Conservation (phyloP, 2,888 invertebrate genomes). For the Lissonota sp. region DNA sequence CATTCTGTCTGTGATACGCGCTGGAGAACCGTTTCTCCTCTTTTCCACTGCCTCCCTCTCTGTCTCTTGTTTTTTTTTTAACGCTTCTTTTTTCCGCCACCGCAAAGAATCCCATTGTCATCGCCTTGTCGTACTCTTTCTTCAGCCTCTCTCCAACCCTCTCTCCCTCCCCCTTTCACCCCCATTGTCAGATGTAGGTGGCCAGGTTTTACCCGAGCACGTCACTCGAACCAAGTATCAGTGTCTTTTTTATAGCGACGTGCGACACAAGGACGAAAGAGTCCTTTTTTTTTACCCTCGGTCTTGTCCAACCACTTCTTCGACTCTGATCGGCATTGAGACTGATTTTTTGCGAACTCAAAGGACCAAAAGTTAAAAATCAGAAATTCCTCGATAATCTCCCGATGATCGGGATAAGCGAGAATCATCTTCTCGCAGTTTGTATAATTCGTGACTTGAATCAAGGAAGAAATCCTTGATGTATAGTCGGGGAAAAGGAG, state of each 20-base stretch:
- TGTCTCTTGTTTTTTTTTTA: constrained; percentile 74
- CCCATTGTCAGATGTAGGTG: constrained; percentile 75
- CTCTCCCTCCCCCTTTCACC: constrained; percentile 9
- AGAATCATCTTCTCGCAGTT: too few species aligned
- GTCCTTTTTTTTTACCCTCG: constrained; percentile 1
- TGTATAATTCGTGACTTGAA: too few species aligned
- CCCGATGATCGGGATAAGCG: too few species aligned
- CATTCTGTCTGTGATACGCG: constrained; percentile 74
- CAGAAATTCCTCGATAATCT: too few species aligned
- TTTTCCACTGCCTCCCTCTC: constrained; percentile 43
- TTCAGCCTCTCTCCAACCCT: constrained; percentile 17
- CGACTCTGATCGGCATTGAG: constrained; percentile 19
- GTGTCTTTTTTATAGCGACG: constrained; percentile 72
- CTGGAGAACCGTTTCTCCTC: constrained; percentile 65
- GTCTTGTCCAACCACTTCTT: not conserved
- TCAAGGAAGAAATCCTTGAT: too few species aligned
- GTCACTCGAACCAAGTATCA: constrained; percentile 78
- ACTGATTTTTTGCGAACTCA: constrained; percentile 4
- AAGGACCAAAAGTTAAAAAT: too few species aligned
- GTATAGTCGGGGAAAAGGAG: too few species aligned
- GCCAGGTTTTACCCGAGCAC: constrained; percentile 61
- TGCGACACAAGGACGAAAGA: constrained; percentile 46
- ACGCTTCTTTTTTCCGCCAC: constrained; percentile 76
- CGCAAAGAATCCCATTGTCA: constrained; percentile 82
- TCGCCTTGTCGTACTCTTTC: constrained; percentile 64